phyloP scores from a whole-genome alignment of 2,797 vertebrate species.

The Semaprochilodus insignis region DNA sequence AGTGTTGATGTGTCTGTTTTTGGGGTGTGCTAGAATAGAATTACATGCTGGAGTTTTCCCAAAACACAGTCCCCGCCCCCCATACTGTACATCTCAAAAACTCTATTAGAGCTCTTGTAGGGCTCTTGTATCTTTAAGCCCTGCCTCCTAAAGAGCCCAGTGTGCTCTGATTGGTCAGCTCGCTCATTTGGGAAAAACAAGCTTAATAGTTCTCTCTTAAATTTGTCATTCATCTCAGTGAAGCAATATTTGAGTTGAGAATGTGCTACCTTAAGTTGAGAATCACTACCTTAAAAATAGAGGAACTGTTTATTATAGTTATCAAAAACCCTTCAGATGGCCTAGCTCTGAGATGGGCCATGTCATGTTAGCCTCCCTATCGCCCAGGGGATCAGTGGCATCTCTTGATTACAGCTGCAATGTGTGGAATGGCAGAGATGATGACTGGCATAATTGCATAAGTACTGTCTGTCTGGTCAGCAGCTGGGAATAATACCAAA shows the following conservation, averaged over 20 bases:
- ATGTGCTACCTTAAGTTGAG: not conserved
- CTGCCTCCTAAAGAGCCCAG: too few species aligned
- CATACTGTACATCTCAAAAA: too few species aligned
- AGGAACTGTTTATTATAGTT: not conserved
- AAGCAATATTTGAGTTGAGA: not conserved
- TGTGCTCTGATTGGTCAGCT: too few species aligned
- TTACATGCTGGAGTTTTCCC: too few species aligned
- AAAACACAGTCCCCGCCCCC: too few species aligned
- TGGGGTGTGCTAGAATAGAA: too few species aligned
- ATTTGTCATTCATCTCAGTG: not conserved
- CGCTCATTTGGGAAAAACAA: too few species aligned
- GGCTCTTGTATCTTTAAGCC: too few species aligned
- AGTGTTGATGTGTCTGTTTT: too few species aligned
- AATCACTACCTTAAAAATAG: not conserved
- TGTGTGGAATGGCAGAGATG: slow-evolving; percentile 52
- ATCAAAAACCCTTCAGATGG: not conserved
- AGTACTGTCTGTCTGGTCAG: slow-evolving; percentile 33
- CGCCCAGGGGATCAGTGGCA: slow-evolving; percentile 22
- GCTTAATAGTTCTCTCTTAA: not conserved
- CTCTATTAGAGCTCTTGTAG: too few species aligned
- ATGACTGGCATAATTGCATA: slow-evolving; percentile 26
- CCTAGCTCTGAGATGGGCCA: not conserved
- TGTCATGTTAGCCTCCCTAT: slow-evolving; percentile 19
- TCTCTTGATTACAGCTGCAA: slow-evolving; percentile 42
- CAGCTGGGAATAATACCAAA: slow-evolving; percentile 32